Percentiles rank a stretch among this genome's conserved stretches.
Evolutionary conservation across 2,113 vertebrate genomes (phyloP).

Genomic region (Megalops atlanticus): DNA sequence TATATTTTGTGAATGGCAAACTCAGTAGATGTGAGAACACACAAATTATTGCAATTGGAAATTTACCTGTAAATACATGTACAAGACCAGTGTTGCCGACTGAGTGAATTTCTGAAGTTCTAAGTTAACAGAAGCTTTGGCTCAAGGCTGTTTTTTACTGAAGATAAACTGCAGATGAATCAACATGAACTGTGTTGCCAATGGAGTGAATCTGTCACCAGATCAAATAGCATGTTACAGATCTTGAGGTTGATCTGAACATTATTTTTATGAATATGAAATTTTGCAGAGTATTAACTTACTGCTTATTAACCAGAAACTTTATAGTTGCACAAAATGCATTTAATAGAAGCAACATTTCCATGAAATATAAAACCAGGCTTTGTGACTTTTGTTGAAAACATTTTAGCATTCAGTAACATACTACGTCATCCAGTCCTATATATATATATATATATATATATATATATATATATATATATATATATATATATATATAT

Average conservation of each 20-base stretch:
- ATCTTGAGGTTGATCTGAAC: background rate
- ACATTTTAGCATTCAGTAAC: background rate
- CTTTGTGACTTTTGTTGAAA: background rate
- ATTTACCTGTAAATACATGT: background rate
- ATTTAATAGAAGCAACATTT: conserved; percentile 4
- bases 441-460: too few relatives aligned
- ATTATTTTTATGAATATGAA: background rate
- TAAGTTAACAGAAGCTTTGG: too few relatives aligned
- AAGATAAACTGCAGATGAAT: too few relatives aligned
- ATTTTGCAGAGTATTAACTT: background rate
- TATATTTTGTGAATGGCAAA: too few relatives aligned
- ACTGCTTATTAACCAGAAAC: background rate
- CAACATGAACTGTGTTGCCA: background rate
- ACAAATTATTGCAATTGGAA: background rate
- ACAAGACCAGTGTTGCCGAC: too few relatives aligned
- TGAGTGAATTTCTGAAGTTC: too few relatives aligned
- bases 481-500: too few relatives aligned
- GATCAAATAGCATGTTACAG: background rate
- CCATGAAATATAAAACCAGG: background rate
- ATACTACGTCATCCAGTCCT: too few relatives aligned
- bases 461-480: too few relatives aligned
- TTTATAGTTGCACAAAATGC: conserved; percentile 6
- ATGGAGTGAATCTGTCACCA: background rate
- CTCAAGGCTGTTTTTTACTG: too few relatives aligned
- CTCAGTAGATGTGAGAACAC: background rate